Evolutionary conservation across 2,797 vertebrate species (phyloP), one percentile per base, ranked within the genome.

Genomic region (Coracias cyanogaster): DNA sequence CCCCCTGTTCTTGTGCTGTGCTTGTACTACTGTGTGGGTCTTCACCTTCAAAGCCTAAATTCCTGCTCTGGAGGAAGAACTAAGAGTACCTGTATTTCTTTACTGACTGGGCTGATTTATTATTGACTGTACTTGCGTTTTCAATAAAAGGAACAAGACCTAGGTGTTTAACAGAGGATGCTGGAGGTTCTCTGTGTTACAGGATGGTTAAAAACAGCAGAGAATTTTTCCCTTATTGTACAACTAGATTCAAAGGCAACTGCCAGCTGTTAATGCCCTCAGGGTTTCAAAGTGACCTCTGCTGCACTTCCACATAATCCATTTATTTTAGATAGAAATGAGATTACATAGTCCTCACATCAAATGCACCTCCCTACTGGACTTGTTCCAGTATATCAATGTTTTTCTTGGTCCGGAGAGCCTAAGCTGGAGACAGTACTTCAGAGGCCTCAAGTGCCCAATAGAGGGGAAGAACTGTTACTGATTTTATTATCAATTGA

Each of bases 81-180:
- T 52, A 22, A 20, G 14, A 64, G 31, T 37, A 2, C 7, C 1
- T 0, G 0, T 41, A 45, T 69, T 66, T 72, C 37, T 25, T 45
- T 70, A 37, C 39, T 66, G 28, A 31, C 8, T 2, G 2, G 5
- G 3, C 16, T 58, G 57, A 10, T n/a, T 3, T n/a, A 46, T 66
- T 91, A 29, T 45, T 73, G 20, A 28, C 26, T 62, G 7, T 31
- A 37, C 17, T 15, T 81, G 35, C 78, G 51, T 71, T 86, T 74
- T 78, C 57, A 49, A 17, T 33, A 25, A 43, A 69, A 79, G 61
- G 1, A 61, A 20, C 20, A 62, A 82, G 39, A n/a, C 6, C 2
- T 39, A 10, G 3, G 5, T 35, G 12, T 49, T 71, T 52, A 74
- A 31, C 3, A 58, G 78, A 74, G 35, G 73, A 64, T 43, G 7